These are phyloP conservation scores for Narcine bancroftii DNA, from an alignment of 2,113 vertebrate species.

Conservation along the genomic window DNA sequence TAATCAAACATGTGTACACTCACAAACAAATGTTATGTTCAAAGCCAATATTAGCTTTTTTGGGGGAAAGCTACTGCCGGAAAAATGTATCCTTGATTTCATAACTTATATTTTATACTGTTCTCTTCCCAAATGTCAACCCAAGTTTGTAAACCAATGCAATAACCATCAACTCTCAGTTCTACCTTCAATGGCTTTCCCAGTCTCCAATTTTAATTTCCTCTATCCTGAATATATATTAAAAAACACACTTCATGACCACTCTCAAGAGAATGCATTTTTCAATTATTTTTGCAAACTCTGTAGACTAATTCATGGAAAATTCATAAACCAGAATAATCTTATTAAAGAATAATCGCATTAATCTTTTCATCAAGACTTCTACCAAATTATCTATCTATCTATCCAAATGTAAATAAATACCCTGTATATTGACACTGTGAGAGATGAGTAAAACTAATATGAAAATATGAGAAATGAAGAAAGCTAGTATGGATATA, in stretches of 20 bases:
- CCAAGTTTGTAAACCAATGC: background rate
- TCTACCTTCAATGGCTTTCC: background rate
- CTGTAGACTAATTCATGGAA: background rate
- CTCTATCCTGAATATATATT: background rate
- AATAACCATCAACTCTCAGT: background rate
- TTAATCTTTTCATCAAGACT: background rate
- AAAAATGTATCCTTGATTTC: background rate
- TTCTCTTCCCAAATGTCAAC: background rate
- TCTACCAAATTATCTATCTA: no score
- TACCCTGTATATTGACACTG: no score
- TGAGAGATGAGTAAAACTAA: no score
- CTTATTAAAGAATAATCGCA: no score
- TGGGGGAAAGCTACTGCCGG: background rate
- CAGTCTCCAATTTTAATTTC: background rate
- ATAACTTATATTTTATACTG: background rate
- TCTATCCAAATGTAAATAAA: no score
- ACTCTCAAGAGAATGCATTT: background rate
- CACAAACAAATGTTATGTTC: background rate
- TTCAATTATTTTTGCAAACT: background rate
- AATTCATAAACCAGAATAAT: slow-evolving; percentile 2
- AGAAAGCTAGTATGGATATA: no score
- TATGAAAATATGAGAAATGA: no score
- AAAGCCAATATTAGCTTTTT: background rate
- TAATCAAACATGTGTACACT: background rate
- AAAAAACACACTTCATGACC: background rate